These are phyloP conservation scores for Apodemia hepburni DNA, from an alignment of 2,888 invertebrate genomes.

Conservation along the genomic window DNA sequence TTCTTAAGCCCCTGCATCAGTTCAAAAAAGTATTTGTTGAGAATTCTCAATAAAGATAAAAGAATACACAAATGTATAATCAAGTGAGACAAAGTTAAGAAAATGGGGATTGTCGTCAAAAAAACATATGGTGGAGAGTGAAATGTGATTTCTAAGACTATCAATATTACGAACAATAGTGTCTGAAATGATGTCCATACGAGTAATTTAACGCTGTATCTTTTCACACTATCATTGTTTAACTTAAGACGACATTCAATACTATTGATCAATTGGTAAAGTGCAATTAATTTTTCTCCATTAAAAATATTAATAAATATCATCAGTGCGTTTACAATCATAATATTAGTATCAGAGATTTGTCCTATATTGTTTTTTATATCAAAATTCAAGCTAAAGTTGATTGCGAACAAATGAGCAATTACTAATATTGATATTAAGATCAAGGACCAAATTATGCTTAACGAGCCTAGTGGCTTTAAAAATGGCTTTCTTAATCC, in stretches of 20 bases:
- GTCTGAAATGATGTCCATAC: slow-evolving; percentile 37
- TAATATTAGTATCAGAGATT: slow-evolving; percentile 39
- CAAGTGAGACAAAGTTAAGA: slow-evolving; percentile 44
- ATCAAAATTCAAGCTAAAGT: slow-evolving; percentile 30
- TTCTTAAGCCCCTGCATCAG: slow-evolving; percentile 29
- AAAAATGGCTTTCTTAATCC: slow-evolving; percentile 42
- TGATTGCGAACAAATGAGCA: slow-evolving; percentile 30
- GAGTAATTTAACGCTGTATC: slow-evolving; percentile 43
- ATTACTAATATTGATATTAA: slow-evolving; percentile 31
- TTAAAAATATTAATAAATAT: slow-evolving; percentile 35
- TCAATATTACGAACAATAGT: slow-evolving; percentile 33
- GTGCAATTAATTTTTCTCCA: slow-evolving; percentile 32
- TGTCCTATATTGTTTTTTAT: slow-evolving; percentile 38
- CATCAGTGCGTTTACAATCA: slow-evolving; percentile 37
- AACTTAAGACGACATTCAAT: slow-evolving; percentile 36
- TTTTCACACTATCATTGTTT: slow-evolving; percentile 32
- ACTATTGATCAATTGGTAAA: slow-evolving; percentile 37
- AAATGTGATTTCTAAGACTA: slow-evolving; percentile 39
- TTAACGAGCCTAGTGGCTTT: slow-evolving; percentile 5
- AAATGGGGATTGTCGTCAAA: slow-evolving; percentile 44
- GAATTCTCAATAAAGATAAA: slow-evolving; percentile 39
- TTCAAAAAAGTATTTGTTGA: slow-evolving; percentile 38
- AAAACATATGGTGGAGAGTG: slow-evolving; percentile 38
- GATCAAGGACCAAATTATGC: slow-evolving; percentile 38
- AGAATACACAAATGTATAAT: slow-evolving; percentile 44